Percentiles rank a stretch among this genome's conserved stretches.
These are phyloP conservation scores for Calycopis cecrops DNA, from an alignment of 1,140 invertebrate genomes.

Conservation along the genomic window DNA sequence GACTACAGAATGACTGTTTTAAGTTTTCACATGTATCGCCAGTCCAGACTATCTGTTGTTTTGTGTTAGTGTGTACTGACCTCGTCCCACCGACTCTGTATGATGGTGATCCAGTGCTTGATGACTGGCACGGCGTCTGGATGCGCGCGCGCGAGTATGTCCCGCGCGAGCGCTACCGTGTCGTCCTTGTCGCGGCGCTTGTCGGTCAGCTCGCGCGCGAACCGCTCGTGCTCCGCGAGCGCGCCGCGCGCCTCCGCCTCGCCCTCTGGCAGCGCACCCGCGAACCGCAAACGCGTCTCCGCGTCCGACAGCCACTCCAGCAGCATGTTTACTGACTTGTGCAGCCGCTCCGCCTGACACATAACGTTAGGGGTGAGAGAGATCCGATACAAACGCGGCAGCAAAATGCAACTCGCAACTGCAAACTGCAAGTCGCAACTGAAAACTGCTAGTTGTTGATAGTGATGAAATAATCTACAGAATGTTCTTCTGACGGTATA, in stretches of 20 bases:
- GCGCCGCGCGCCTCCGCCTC: slow-evolving; percentile 91
- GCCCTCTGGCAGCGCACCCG: slow-evolving; percentile 91
- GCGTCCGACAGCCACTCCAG: slow-evolving; percentile 97
- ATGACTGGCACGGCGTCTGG: slow-evolving; percentile 95
- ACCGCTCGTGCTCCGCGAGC: slow-evolving; percentile 88
- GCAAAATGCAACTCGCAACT: too few species aligned
- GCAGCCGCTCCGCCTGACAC: slow-evolving; percentile 90
- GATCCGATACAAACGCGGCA: too few species aligned
- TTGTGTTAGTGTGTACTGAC: slow-evolving; percentile 73
- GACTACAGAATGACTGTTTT: too few species aligned
- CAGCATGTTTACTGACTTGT: slow-evolving; percentile 94
- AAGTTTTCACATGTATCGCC: too few species aligned
- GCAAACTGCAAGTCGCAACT: too few species aligned
- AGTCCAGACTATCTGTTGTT: too few species aligned
- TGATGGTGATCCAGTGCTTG: slow-evolving; percentile 98
- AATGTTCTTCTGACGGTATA: too few species aligned
- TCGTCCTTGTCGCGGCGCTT: slow-evolving; percentile 92
- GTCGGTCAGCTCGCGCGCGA: slow-evolving; percentile 87
- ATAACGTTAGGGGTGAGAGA: too few species aligned
- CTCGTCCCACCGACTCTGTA: slow-evolving; percentile 97
- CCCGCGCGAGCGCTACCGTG: slow-evolving; percentile 90
- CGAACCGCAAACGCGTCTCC: slow-evolving; percentile 93
- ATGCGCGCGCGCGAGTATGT: slow-evolving; percentile 93
- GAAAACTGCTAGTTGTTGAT: too few species aligned
- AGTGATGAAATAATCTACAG: too few species aligned